phyloP scores from a whole-genome alignment of 2,888 invertebrate genomes.

The Oscheius sp. region DNA sequence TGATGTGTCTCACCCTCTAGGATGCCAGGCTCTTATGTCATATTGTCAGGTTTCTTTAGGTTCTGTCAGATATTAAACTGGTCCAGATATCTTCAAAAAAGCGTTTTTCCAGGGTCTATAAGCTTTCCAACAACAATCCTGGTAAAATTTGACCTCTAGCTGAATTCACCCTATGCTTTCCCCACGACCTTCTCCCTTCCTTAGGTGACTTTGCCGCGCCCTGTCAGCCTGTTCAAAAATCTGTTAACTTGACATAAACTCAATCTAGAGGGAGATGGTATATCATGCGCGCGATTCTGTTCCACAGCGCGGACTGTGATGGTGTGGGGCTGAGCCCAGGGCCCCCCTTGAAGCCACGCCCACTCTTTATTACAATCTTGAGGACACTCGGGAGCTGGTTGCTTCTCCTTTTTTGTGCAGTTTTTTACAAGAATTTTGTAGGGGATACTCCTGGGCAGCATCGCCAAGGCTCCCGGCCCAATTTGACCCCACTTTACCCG shows the following conservation, averaged over 20 bases:
- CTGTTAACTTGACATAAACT: too few relatives aligned
- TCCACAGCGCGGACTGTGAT: slow-evolving; percentile 1
- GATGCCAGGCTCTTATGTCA: too few relatives aligned
- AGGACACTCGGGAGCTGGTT: slow-evolving; percentile 45
- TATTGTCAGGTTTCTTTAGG: too few relatives aligned
- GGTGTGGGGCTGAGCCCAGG: slow-evolving; percentile 33
- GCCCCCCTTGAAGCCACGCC: slow-evolving; percentile 46
- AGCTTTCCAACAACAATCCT: background rate
- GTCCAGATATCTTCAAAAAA: too few relatives aligned
- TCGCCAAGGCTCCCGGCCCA: background rate
- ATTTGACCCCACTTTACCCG: background rate
- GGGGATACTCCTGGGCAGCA: background rate
- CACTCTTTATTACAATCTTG: slow-evolving; percentile 60
- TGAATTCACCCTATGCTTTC: background rate
- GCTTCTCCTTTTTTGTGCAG: slow-evolving; percentile 36
- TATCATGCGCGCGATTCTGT: slow-evolving; percentile 33
- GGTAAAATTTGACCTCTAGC: background rate
- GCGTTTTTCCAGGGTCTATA: too few relatives aligned
- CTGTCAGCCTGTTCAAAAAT: background rate
- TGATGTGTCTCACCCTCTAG: too few relatives aligned
- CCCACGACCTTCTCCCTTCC: slow-evolving; percentile 7
- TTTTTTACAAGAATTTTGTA: background rate
- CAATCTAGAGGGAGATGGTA: background rate
- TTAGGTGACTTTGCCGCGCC: background rate
- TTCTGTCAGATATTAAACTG: too few relatives aligned